Conservation (phyloP, 2,888 invertebrate species). For the Plusia festucae region DNA sequence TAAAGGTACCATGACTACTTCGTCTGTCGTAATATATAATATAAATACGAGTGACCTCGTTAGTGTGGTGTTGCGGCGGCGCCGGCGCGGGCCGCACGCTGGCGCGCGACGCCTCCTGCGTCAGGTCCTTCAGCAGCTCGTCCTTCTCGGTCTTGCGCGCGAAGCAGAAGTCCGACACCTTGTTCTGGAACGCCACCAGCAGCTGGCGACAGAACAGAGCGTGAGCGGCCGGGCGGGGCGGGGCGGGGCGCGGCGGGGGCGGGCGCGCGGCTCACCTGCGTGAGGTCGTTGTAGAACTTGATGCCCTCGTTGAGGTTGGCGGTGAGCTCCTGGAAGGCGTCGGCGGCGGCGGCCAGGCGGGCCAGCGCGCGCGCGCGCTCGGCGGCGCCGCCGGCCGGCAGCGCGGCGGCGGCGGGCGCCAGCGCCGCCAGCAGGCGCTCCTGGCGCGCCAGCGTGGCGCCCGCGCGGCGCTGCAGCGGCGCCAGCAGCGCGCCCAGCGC, state of each 20-base stretch:
- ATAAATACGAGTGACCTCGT: slow-evolving; percentile 54
- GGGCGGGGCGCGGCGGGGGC: not conserved
- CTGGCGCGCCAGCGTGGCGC: slow-evolving; percentile 69
- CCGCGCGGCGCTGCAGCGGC: slow-evolving; percentile 90
- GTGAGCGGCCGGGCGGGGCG: not conserved
- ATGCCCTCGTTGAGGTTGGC: slow-evolving; percentile 98
- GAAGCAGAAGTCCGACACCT: slow-evolving; percentile 99
- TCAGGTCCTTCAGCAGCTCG: slow-evolving; percentile 98
- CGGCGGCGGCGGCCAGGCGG: slow-evolving; percentile 96
- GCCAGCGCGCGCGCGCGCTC: slow-evolving; percentile 94
- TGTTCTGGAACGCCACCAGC: slow-evolving; percentile 98
- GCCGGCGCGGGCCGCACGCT: slow-evolving; percentile 84
- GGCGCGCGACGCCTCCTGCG: slow-evolving; percentile 93
- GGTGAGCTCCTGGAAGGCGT: slow-evolving; percentile 97
- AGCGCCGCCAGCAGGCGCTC: slow-evolving; percentile 91
- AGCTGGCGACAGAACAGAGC: slow-evolving; percentile 87
- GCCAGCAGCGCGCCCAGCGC: slow-evolving; percentile 91
- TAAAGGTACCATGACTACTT: too few species aligned
- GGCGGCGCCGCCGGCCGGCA: slow-evolving; percentile 86
- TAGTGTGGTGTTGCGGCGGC: slow-evolving; percentile 66
- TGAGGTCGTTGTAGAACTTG: slow-evolving; percentile 98
- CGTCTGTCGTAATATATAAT: too few species aligned
- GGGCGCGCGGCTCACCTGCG: slow-evolving; percentile 88
- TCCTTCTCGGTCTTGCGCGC: slow-evolving; percentile 99
- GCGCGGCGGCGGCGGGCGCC: slow-evolving; percentile 64